Evolutionary conservation across 1,140 invertebrate genomes (phyloP), one percentile per base, ranked within the genome.

Genomic region (Halesus radiatus): DNA sequence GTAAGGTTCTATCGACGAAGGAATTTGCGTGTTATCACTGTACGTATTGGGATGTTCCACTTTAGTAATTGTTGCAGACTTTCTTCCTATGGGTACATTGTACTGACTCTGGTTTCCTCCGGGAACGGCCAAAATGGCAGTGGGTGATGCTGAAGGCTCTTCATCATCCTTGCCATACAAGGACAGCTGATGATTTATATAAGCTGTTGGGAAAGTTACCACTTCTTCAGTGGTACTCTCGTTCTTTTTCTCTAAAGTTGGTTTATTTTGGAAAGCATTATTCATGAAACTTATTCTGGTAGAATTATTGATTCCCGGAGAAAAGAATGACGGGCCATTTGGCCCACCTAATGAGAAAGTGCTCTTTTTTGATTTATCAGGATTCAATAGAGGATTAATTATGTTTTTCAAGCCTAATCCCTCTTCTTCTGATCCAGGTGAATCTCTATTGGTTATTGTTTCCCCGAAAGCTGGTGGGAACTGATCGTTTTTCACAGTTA

Each of bases 51-150:
- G 89, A 18, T 89, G 89, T 23, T 87, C 81, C 32, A 92, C 89
- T 86, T 93, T 92, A 0, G 91, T 92, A 72, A 92, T 93, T 10
- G 88, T 93, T 16, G 91, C 83, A 7, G 83, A 76, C 37, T 82
- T 88, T 78, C 89, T 86, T 37, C 91, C 92, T 10, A 85, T 45
- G 0, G 86, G 85, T 45, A 76, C 76, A 6, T 64, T 85, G 68
- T 79, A 85, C 53, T 75, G 85, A 1, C 89, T 85, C 73, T 92
- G 85, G 85, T 91, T 90, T 16, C 91, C 92, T 1, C 92, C 91
- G 5, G 92, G 92, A n/a, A 91, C 87, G 66, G 93, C 81, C 53
- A 93, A 86, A 3, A 91, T 89, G 29, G 91, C 87, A 22, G 85
- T 85, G 18, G 81, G 80, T n/a, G 76, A 81, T 20, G 79, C n/a